Conservation (phyloP, 2,113 vertebrate species). For the Mormyrus lacerda region DNA sequence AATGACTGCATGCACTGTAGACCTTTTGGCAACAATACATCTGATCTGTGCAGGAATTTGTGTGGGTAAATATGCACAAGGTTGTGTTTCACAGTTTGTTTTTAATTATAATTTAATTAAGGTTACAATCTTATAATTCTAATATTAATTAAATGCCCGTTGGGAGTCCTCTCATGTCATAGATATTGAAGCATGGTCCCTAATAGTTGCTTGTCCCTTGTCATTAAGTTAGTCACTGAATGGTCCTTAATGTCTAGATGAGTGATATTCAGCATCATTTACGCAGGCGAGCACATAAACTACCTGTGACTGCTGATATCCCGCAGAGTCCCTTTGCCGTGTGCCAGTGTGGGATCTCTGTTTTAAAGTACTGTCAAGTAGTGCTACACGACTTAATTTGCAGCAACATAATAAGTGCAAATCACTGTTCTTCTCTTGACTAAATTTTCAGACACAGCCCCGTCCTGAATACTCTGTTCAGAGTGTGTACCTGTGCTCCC, state of each 20-base stretch:
- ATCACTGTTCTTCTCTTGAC: background rate
- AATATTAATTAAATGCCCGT: background rate
- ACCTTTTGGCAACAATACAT: conserved; percentile 38
- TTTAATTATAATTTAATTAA: conserved; percentile 1
- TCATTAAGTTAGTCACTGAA: background rate
- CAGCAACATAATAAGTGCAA: background rate
- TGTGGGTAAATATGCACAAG: conserved; percentile 6
- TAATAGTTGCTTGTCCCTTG: background rate
- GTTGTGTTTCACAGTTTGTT: background rate
- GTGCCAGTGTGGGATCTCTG: background rate
- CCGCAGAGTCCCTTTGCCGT: background rate
- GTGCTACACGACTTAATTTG: background rate
- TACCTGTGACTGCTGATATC: background rate
- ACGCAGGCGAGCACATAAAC: background rate
- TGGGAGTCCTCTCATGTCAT: background rate
- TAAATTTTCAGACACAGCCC: background rate
- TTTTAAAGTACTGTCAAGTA: background rate
- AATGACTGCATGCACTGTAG: conserved; percentile 46
- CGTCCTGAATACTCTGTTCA: background rate
- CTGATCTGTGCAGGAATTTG: conserved; percentile 23
- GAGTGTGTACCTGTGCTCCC: background rate
- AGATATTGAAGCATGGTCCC: background rate
- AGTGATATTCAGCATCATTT: background rate
- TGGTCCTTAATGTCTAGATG: background rate
- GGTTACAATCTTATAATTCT: background rate